Base-by-base conservation (phyloP, 2,113 vertebrate species). In the Saccopteryx bilineata region DNA sequence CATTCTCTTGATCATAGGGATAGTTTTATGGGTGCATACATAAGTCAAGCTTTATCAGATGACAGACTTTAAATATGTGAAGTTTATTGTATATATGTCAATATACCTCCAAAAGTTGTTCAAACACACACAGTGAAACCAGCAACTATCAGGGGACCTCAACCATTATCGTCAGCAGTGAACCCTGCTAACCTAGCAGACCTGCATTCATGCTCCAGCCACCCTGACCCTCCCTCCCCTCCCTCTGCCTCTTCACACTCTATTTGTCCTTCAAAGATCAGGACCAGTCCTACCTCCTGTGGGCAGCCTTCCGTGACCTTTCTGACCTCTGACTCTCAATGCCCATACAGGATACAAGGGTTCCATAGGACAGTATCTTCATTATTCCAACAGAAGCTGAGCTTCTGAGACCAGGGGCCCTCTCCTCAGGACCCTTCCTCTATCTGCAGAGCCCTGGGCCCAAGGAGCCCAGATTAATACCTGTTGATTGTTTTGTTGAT, bases 331-430 rank as follows among this genome's bases (percentile, higher is more conserved):
- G 5, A 65, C 31, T 21, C 26, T 39, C 79, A 13, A 14, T 39
- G 52, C 11, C 74, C 8, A 26, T 4, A 18, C 1, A 7, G 4
- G 52, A 18, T 19, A 28, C 7, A 63, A 5, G 2, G 14, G 11
- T 11, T 23, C 54, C 14, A 10, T 4, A 2, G 15, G 33, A 61
- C 15, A 58, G 10, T 17, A 7, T 17, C 72, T 91, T 58, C 48
- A 52, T 52, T 39, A 10, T 33, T 72, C 31, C 60, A 65, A 50
- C 1, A 23, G 50, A 90, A 39, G 17, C 7, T 82, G 61, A 93
- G 48, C 39, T 19, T 24, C 46, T 19, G 7, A 87, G 28, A 74
- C 63, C 10, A 5, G 50, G 21, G 61, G n/a, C 6, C 15, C n/a
- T 76, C 19, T 52, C 23, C 3, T 58, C 52, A 11, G 15, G 11